Percentiles rank a stretch among this genome's conserved stretches.
Evolutionary conservation across 2,888 invertebrate species (phyloP).

Genomic region (Aphodius sticticus): DNA sequence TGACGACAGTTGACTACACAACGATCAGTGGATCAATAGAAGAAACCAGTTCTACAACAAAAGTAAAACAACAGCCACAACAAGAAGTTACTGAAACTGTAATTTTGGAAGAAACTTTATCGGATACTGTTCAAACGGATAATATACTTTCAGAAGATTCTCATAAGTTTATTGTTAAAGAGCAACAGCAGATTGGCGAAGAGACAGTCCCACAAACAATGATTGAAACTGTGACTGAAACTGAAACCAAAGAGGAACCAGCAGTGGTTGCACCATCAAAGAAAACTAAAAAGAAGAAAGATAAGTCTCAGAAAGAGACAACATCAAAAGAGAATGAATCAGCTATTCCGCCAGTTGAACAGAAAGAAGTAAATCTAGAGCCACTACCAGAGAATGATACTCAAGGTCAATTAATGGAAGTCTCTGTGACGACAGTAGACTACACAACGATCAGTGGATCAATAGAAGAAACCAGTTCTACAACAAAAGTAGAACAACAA

Average conservation of each 20-base stretch:
- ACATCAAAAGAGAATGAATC: background rate
- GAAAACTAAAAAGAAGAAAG: background rate
- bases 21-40: background rate
- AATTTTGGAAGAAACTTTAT: background rate
- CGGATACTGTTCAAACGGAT: background rate
- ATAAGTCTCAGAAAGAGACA: conserved; percentile 16
- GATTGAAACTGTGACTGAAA: background rate
- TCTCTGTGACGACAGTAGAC: background rate
- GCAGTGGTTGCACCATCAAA: background rate
- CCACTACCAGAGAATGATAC: background rate
- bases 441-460: background rate
- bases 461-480: background rate
- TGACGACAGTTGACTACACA: background rate
- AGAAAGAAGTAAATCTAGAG: background rate
- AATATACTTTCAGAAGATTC: background rate
- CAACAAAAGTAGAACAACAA: background rate
- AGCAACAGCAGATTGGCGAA: background rate
- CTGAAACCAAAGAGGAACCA: background rate
- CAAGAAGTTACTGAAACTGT: conserved; percentile 17
- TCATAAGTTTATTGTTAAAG: background rate
- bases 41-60: background rate
- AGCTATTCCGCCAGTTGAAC: background rate
- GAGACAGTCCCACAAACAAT: background rate
- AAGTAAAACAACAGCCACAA: conserved; percentile 4
- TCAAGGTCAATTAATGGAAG: background rate